A percentile compares a stretch with the other conserved stretches of the same genome.
Evolutionary conservation across 2,113 vertebrate genomes (phyloP).

Genomic region (Plestiodon gilberti): DNA sequence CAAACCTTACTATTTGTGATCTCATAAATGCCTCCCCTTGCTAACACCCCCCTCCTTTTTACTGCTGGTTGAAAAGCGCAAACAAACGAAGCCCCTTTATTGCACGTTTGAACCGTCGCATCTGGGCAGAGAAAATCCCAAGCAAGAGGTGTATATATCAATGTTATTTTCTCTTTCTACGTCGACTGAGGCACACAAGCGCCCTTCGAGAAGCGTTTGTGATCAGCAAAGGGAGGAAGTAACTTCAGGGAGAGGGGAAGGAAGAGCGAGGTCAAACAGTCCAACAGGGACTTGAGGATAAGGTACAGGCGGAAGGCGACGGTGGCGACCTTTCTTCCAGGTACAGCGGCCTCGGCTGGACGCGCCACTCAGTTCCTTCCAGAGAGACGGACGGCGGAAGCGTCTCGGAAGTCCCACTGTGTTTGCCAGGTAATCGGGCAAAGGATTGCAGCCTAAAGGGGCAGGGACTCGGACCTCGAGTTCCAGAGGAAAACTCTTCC

Average conservation of each 20-base stretch:
- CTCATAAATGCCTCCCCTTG: neutral
- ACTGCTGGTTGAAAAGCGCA: conserved; percentile 28
- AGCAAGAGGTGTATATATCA: conserved; percentile 25
- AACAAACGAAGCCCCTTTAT: neutral
- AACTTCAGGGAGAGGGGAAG: too few species aligned
- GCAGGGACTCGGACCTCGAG: neutral
- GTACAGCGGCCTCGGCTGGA: neutral
- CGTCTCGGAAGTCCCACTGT: too few species aligned
- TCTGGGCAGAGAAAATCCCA: neutral
- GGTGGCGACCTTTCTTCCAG: neutral
- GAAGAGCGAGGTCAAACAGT: too few species aligned
- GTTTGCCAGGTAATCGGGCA: too few species aligned
- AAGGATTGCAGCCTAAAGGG: too few species aligned
- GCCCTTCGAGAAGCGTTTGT: neutral
- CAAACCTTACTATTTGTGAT: neutral
- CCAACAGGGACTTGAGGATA: too few species aligned
- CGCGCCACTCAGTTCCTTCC: too few species aligned
- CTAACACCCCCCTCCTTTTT: conserved; percentile 24
- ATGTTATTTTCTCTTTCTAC: neutral
- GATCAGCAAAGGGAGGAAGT: too few species aligned
- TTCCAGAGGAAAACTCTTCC: neutral
- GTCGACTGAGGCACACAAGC: too few species aligned
- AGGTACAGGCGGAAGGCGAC: too few species aligned
- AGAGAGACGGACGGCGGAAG: neutral
- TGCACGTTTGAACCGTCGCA: conserved; percentile 25